A percentile compares a stretch with the other conserved stretches of the same genome.
These are phyloP conservation scores for Fopius arisanus DNA, from an alignment of 1,140 invertebrate species.

Conservation along the genomic window DNA sequence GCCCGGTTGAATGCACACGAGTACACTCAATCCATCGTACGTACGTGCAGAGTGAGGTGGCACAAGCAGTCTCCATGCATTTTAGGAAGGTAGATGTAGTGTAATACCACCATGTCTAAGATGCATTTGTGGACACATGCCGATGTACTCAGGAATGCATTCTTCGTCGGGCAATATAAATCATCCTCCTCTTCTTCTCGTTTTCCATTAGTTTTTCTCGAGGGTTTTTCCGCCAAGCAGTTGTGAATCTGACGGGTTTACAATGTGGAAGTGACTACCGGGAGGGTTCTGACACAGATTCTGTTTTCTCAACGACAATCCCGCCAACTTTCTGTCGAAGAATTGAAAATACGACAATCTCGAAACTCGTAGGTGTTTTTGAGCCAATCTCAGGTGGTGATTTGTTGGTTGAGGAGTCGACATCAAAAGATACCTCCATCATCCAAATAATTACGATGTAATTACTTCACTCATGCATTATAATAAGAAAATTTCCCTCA, in stretches of 20 bases:
- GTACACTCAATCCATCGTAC: not conserved
- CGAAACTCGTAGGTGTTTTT: no score
- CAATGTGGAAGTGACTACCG: not conserved
- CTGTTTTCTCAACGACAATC: not conserved
- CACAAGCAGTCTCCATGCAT: not conserved
- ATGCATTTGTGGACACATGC: constrained; percentile 11
- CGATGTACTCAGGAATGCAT: constrained; percentile 1
- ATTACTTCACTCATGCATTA: not conserved
- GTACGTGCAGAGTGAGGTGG: not conserved
- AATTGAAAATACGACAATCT: no score
- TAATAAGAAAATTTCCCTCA: not conserved
- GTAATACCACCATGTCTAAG: not conserved
- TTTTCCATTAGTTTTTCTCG: not conserved
- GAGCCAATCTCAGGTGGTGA: no score
- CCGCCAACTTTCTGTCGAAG: not conserved
- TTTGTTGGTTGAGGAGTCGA: no score
- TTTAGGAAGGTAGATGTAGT: not conserved
- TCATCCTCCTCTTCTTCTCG: not conserved
- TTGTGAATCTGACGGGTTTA: not conserved
- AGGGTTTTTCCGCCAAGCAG: not conserved
- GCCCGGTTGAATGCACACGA: not conserved
- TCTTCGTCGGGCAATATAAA: not conserved
- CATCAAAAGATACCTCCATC: no score
- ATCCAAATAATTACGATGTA: not conserved
- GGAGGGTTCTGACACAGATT: not conserved